A percentile compares a stretch with the other conserved stretches of the same genome.
Evolutionary conservation across 2,797 vertebrate genomes (phyloP).

Genomic region (Lacerta bilineata): DNA sequence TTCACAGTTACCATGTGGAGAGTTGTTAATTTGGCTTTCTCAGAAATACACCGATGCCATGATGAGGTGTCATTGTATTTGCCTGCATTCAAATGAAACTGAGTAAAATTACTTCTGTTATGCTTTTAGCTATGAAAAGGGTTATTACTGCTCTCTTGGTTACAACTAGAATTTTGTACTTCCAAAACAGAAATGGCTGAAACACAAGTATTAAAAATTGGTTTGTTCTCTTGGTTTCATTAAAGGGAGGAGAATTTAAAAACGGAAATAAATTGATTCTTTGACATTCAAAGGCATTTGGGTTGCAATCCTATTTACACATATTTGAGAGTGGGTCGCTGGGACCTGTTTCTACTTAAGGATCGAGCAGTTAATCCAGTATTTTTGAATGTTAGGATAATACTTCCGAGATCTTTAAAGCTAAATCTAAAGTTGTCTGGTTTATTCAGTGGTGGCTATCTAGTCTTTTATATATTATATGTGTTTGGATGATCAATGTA

Average conservation of each 20-base stretch:
- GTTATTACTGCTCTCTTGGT: conserved; percentile 53
- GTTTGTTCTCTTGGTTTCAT: conserved; percentile 62
- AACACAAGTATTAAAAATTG: conserved; percentile 59
- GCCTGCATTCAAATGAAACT: conserved; percentile 63
- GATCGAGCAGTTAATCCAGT: conserved; percentile 54
- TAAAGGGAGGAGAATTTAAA: conserved; percentile 50
- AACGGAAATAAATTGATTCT: conserved; percentile 43
- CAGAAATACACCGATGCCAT: conserved; percentile 79
- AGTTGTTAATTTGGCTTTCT: conserved; percentile 81
- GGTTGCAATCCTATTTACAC: not conserved
- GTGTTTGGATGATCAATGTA: no score
- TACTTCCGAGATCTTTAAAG: conserved; percentile 10
- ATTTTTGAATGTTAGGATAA: conserved; percentile 37
- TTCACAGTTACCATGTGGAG: conserved; percentile 81
- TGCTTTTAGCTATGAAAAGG: conserved; percentile 68
- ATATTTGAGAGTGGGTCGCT: not conserved
- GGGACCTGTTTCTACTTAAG: not conserved
- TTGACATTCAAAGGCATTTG: conserved; percentile 2
- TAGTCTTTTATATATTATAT: no score
- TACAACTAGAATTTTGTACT: conserved; percentile 56
- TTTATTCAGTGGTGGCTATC: no score
- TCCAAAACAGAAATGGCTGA: conserved; percentile 29
- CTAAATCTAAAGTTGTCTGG: no score
- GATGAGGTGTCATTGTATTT: conserved; percentile 79
- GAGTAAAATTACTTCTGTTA: conserved; percentile 67